phyloP scores from a whole-genome alignment of 2,113 vertebrate species.

The Cariama cristata region DNA sequence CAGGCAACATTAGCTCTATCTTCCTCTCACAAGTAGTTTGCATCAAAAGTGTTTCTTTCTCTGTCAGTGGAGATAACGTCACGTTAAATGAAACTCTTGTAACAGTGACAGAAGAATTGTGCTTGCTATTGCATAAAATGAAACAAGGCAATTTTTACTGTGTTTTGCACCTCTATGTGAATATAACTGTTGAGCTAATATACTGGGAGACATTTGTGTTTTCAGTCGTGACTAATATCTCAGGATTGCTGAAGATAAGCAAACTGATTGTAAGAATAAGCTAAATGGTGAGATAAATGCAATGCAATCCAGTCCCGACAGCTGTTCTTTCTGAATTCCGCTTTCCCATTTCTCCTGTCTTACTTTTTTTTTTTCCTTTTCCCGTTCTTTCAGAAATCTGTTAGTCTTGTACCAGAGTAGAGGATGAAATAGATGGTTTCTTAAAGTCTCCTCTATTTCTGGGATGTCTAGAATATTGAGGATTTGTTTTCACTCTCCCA shows the following conservation, averaged over 20 bases:
- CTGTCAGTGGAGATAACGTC: neutral
- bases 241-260: conserved; percentile 3
- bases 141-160: neutral
- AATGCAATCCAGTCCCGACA: neutral
- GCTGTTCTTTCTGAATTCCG: neutral
- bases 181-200: neutral
- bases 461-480: neutral
- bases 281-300: neutral
- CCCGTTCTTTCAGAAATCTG: neutral
- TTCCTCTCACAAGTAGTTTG: neutral
- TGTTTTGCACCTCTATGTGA: neutral
- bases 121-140: neutral
- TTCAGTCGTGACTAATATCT: neutral
- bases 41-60: neutral
- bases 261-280: neutral
- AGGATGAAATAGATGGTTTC: neutral
- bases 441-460: neutral
- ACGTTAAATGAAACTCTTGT: neutral
- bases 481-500: neutral
- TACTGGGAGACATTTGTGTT: neutral
- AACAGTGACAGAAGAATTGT: neutral
- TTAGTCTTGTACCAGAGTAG: neutral
- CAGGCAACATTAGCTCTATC: neutral
- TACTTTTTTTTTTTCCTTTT: neutral
- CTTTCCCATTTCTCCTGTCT: neutral